A percentile compares a stretch with the other conserved stretches of the same genome.
These are phyloP conservation scores for Patella caerulea DNA, from an alignment of 2,888 invertebrate genomes.

Conservation along the genomic window DNA sequence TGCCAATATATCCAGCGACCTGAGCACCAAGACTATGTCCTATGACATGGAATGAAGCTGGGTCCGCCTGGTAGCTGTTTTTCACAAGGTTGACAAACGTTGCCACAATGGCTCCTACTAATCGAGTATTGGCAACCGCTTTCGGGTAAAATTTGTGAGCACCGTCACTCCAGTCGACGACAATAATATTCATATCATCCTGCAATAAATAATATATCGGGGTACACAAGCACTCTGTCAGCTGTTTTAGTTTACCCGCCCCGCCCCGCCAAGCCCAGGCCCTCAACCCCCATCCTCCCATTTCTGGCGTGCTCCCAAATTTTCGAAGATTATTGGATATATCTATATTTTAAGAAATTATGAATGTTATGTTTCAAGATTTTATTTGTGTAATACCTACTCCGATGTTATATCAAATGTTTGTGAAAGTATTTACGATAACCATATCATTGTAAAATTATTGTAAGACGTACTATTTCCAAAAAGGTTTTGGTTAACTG, in stretches of 20 bases:
- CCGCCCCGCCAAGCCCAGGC: too few species aligned
- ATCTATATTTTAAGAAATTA: too few species aligned
- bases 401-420: background rate
- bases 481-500: constrained; percentile 92
- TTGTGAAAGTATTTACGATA: constrained; percentile 24
- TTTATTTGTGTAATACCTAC: too few species aligned
- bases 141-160: constrained; percentile 60
- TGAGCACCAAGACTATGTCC: constrained; percentile 92
- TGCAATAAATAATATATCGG: constrained; percentile 22
- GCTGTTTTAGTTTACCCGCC: background rate
- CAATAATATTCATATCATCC: constrained; percentile 52
- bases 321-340: too few species aligned
- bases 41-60: constrained; percentile 72
- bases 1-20: constrained; percentile 88
- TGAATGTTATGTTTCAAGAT: too few species aligned
- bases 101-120: constrained; percentile 65
- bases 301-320: too few species aligned
- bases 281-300: too few species aligned
- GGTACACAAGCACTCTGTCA: background rate
- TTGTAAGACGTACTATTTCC: constrained; percentile 79
- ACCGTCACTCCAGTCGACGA: constrained; percentile 52
- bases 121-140: constrained; percentile 68
- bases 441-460: constrained; percentile 17
- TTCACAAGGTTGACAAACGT: constrained; percentile 46
- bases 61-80: constrained; percentile 39